Evolutionary conservation across 2,113 vertebrate species (phyloP).

Genomic region (Alectura lathami): DNA sequence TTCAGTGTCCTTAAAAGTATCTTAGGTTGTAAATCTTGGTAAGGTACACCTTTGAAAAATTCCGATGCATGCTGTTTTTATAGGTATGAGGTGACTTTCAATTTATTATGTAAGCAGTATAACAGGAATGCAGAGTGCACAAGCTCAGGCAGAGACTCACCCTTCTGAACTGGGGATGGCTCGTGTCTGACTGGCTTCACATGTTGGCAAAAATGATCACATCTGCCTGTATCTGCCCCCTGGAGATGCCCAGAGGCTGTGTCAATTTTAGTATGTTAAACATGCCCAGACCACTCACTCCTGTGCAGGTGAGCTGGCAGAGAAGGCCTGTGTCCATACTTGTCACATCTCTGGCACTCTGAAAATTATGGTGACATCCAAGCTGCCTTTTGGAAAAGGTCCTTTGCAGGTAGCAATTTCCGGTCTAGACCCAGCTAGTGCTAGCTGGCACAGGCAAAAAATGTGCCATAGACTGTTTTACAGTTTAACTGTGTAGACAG

Average conservation of each 20-base stretch:
- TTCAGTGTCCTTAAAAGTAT: not conserved
- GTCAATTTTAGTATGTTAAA: not conserved
- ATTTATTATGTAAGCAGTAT: not conserved
- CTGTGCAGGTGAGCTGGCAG: not conserved
- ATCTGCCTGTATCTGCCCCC: not conserved
- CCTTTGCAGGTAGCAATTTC: not conserved
- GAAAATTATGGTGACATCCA: not conserved
- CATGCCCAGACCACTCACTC: not conserved
- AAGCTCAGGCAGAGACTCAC: not conserved
- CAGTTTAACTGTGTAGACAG: constrained; percentile 18
- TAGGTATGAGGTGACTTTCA: not conserved
- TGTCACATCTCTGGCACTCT: not conserved
- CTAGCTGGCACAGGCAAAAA: not conserved
- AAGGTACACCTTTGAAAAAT: not conserved
- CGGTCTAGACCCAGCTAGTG: not conserved
- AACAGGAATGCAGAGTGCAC: not conserved
- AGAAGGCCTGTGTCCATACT: not conserved
- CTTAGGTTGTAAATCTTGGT: not conserved
- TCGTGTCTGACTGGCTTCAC: not conserved
- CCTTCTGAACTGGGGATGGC: not conserved
- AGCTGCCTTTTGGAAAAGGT: constrained; percentile 1
- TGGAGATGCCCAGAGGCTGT: not conserved
- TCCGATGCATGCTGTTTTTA: not conserved
- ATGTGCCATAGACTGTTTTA: not conserved
- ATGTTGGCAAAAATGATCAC: not conserved